Conservation (phyloP, 1,140 invertebrate genomes). For the Neuroterus valhalla region DNA sequence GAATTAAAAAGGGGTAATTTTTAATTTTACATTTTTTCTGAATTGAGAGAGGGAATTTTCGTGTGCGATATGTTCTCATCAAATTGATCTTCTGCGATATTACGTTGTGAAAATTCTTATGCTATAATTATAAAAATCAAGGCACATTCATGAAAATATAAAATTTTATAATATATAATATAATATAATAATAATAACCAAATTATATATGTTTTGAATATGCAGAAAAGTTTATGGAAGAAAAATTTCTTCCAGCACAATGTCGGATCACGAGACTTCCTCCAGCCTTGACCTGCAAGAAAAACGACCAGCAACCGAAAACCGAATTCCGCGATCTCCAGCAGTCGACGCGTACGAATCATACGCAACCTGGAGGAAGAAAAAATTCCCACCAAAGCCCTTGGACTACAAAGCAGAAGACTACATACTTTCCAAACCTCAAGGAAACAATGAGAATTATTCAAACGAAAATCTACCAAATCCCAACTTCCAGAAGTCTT, state of each 20-base stretch:
- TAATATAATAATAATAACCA: no score
- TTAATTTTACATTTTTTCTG: no score
- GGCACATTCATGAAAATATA: no score
- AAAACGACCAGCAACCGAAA: not conserved
- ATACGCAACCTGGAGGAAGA: slow-evolving; percentile 61
- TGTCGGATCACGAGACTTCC: slow-evolving; percentile 2
- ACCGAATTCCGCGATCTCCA: slow-evolving; percentile 17
- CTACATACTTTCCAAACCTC: not conserved
- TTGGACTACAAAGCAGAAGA: not conserved
- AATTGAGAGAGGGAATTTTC: no score
- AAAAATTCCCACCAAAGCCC: slow-evolving; percentile 46
- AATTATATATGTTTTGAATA: no score
- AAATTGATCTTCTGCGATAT: no score
- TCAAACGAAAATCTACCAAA: not conserved
- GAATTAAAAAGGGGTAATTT: no score
- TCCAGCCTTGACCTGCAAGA: not conserved
- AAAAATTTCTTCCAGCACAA: not conserved
- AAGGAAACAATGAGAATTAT: slow-evolving; percentile 8
- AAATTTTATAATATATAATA: no score
- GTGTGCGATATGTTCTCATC: no score
- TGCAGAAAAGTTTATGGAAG: no score
- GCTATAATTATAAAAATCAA: no score
- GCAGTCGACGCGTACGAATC: slow-evolving; percentile 42
- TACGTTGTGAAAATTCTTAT: no score
- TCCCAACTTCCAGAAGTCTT: not conserved